Conservation (phyloP, 2,797 vertebrate species). For the Ctenochaetus hawaiiensis region DNA sequence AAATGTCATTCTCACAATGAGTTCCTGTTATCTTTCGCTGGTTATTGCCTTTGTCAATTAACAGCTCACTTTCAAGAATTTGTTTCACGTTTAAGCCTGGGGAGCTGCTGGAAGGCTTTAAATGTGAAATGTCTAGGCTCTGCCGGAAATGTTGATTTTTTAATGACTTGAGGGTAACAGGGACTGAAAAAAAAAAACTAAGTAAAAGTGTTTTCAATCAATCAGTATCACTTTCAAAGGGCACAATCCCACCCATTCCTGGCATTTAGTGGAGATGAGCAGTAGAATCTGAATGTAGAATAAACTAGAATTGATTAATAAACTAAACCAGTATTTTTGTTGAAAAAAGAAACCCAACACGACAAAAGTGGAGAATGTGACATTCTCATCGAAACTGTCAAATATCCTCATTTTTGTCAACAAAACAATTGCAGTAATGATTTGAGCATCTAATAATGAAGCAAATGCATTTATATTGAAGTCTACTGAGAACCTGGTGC, state of each 20-base stretch:
- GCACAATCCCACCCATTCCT: not conserved
- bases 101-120: not conserved
- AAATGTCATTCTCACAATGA: not conserved
- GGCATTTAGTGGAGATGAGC: no score
- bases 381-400: not conserved
- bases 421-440: no score
- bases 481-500: no score
- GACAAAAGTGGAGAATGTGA: not conserved
- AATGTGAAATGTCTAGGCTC: constrained; percentile 6
- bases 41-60: not conserved
- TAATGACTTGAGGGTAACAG: not conserved
- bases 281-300: not conserved
- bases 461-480: no score
- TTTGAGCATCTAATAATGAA: no score
- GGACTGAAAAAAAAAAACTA: not conserved
- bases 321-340: not conserved
- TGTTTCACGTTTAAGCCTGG: not conserved
- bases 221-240: not conserved
- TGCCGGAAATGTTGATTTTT: not conserved
- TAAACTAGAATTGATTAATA: not conserved
- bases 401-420: no score
- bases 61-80: not conserved
- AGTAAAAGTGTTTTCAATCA: not conserved
- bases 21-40: not conserved
- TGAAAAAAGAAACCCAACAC: not conserved